Base-by-base conservation (phyloP, 2,113 vertebrate genomes). In the Herpetotheres cachinnans region DNA sequence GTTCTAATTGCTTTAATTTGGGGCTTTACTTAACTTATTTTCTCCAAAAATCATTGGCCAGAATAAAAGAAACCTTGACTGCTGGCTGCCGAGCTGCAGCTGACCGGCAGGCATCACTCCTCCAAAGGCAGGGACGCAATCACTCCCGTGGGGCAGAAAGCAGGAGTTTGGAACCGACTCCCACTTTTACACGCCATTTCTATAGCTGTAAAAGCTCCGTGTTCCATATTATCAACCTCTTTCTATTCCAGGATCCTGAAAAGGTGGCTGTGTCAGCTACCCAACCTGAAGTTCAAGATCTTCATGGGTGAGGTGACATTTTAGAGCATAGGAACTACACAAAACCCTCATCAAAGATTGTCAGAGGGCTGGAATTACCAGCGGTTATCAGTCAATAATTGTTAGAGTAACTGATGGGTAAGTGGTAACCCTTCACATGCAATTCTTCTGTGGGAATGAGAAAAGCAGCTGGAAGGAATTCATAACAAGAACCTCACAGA, bases 391-490 rank as follows among this genome's bases (percentile, higher is more conserved):
- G 94, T 95, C 97, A 89, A 87, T 95, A 97, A 96, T 95, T 95
- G 90, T 89, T 93, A 78, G 54, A 87, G 79, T 44, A 82, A 90
- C 73, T 86, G 95, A 78, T 95, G 89, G 92, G 73, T 54, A 54
- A 96, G 81, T 15, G 3, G 86, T 83, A 97, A 96, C 88, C 89
- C 95, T 93, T 96, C 95, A 94, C 85, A 82, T 46, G 87, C 44
- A 86, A 93, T 95, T 97, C 88, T 95, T 79, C 76, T 52, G 30
- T 27, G 87, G 92, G 91, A 89, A 95, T 93, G 86, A 90, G 89
- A 94, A 97, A 96, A 97, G 90, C 95, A 97, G 96, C 95, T 96
- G 96, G 97, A 97, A 97, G 70, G 96, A 95, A 97, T 96, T 93
- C 90, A 91, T 89, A 93, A 90, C 93, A 83, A 96, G 91, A 89